These are phyloP conservation scores for Diarsia brunnea DNA, from an alignment of 2,888 invertebrate genomes.

Conservation along the genomic window DNA sequence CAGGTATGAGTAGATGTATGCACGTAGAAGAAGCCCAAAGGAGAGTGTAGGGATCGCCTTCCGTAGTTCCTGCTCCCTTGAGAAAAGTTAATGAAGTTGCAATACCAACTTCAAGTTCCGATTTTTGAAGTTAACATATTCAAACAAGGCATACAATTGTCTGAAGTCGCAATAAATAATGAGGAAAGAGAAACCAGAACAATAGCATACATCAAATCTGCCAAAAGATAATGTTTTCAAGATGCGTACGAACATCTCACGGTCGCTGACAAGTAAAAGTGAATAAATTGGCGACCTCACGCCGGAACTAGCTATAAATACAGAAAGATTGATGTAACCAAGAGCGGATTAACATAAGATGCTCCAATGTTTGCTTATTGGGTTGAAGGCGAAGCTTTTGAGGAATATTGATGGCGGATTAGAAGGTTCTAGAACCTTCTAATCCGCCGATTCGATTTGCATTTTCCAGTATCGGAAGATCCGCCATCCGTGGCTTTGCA, in stretches of 20 bases:
- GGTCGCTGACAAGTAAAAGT: slow-evolving; percentile 61
- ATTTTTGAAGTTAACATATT: not conserved
- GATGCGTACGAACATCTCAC: slow-evolving; percentile 53
- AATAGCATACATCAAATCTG: slow-evolving; percentile 43
- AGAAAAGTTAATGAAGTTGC: not conserved
- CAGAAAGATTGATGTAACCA: slow-evolving; percentile 52
- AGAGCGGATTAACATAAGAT: slow-evolving; percentile 42
- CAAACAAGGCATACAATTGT: not conserved
- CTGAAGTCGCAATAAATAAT: slow-evolving; percentile 31
- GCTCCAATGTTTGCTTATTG: slow-evolving; percentile 34
- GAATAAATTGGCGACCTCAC: slow-evolving; percentile 52
- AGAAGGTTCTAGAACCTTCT: not conserved
- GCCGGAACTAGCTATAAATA: slow-evolving; percentile 49
- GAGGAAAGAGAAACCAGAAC: slow-evolving; percentile 49
- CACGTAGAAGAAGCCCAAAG: not conserved
- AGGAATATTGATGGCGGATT: not conserved
- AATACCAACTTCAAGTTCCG: not conserved
- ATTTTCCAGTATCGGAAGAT: not conserved
- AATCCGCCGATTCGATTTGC: too few species aligned
- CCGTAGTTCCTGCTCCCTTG: not conserved
- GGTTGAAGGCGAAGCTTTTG: not conserved
- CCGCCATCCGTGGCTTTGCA: not conserved
- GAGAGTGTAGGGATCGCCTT: not conserved
- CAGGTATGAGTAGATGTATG: not conserved
- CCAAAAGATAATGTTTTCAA: slow-evolving; percentile 50